Evolutionary conservation across 2,113 vertebrate species (phyloP), one percentile per base, ranked within the genome.

Genomic region (Indicator maculatus): DNA sequence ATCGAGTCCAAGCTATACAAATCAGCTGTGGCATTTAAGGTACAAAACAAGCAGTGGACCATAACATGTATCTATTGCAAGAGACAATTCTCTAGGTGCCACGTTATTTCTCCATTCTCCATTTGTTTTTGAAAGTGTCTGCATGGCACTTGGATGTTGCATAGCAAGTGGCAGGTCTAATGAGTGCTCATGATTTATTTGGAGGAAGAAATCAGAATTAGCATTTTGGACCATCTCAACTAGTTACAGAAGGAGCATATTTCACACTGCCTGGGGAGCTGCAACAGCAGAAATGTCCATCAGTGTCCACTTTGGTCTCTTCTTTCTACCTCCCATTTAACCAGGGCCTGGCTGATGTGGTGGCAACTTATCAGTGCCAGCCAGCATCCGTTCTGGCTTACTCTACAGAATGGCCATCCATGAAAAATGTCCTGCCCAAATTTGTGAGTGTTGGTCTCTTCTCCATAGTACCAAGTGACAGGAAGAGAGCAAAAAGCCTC

Each of bases 181-280:
- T 88, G 88, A 91, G 67, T 44, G 31, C 65, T 77, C 89, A 83
- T 80, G 67, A 93, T 95, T 88, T 93, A 91, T 91, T 85, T 2
- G 19, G 85, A 80, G 72, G 61, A 88, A 93, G 83, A 95, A 79
- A 89, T 74, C 71, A 88, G 85, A 91, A 93, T 89, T 89, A 93
- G 88, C 88, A 92, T 95, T 92, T 93, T 47, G 83, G 91, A 75
- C 83, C 36, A 58, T 53, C 88, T 61, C 64, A 71, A 18, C 59
- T 74, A 59, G 87, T 72, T 94, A 79, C 1, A 9, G 55, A 91
- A 50, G 0, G 1, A 72, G 44, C 0, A 0, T 64, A 61, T 94
- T 88, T 94, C 67, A 81, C 38, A 17, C 41, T 27, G 82, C 39
- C 77, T 61, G 45, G 72, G 83, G 72, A 85, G 58, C 64, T 74